These are phyloP conservation scores for Callopanchax toddi DNA, from an alignment of 2,113 vertebrate species.

Conservation along the genomic window DNA sequence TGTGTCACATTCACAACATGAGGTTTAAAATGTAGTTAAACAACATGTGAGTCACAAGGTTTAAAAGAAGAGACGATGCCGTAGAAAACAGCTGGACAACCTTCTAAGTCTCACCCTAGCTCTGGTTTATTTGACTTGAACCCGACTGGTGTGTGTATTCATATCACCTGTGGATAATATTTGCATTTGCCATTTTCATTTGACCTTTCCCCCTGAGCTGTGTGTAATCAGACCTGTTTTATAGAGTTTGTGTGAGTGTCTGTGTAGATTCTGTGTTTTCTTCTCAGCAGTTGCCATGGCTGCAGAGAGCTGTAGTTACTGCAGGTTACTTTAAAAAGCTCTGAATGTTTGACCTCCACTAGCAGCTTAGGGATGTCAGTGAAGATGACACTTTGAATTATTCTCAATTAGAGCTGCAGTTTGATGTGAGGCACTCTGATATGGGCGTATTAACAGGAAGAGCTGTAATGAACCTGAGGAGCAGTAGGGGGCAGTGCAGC, in stretches of 20 bases:
- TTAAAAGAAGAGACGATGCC: no score
- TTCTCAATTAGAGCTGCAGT: background rate
- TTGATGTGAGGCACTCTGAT: background rate
- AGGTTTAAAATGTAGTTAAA: no score
- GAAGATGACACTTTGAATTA: background rate
- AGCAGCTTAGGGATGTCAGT: background rate
- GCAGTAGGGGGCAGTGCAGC: slow-evolving; percentile 69
- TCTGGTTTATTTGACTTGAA: background rate
- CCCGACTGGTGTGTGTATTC: background rate
- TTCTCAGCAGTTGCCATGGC: slow-evolving; percentile 28
- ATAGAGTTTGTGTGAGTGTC: slow-evolving; percentile 23
- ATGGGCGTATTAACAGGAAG: background rate
- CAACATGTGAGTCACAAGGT: no score
- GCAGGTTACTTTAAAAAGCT: slow-evolving; percentile 3
- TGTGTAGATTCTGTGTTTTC: background rate
- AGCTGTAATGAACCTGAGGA: slow-evolving; percentile 13
- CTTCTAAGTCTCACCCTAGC: no score
- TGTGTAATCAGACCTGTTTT: slow-evolving; percentile 44
- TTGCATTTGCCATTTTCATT: slow-evolving; percentile 41
- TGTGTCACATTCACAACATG: no score
- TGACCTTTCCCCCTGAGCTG: slow-evolving; percentile 7
- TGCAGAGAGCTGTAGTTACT: slow-evolving; percentile 14
- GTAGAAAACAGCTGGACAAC: no score
- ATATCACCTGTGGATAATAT: slow-evolving; percentile 4
- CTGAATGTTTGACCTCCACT: background rate